A percentile compares a stretch with the other conserved stretches of the same genome.
Conservation (phyloP, 2,888 invertebrate species). For the Lasioglossum vierecki region DNA sequence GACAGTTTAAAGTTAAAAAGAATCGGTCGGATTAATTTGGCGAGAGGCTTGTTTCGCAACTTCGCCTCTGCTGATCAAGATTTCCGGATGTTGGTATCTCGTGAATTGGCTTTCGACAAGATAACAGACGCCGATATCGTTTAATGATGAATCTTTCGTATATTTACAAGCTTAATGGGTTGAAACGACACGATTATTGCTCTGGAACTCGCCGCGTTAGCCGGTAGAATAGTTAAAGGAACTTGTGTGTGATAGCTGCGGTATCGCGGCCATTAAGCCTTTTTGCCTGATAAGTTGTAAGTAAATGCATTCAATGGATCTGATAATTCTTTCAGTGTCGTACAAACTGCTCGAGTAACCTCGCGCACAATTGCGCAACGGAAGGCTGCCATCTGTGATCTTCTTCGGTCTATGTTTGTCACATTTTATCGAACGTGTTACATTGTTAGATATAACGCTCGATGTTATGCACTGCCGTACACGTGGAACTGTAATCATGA, state of each 20-base stretch:
- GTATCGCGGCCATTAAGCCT: constrained; percentile 2
- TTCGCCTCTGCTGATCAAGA: neutral
- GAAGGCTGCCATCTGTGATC: neutral
- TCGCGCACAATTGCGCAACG: neutral
- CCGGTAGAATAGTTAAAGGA: neutral
- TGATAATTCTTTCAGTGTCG: constrained; percentile 32
- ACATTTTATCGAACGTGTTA: neutral
- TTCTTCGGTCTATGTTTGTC: neutral
- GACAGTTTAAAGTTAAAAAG: neutral
- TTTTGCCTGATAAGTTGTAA: constrained; percentile 39
- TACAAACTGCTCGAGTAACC: constrained; percentile 4
- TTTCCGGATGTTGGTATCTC: neutral
- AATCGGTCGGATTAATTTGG: neutral
- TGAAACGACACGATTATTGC: neutral
- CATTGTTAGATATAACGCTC: neutral
- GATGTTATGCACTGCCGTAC: neutral
- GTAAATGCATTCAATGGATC: constrained; percentile 36
- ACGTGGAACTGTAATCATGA: neutral
- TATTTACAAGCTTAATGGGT: neutral
- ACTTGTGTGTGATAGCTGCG: neutral
- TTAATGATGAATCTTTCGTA: neutral
- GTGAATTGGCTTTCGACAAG: neutral
- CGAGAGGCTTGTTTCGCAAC: neutral
- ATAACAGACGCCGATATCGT: constrained; percentile 6
- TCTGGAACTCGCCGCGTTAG: too few species aligned